These are phyloP conservation scores for Lagorchestes hirsutus DNA, from an alignment of 2,797 vertebrate species.

Conservation along the genomic window DNA sequence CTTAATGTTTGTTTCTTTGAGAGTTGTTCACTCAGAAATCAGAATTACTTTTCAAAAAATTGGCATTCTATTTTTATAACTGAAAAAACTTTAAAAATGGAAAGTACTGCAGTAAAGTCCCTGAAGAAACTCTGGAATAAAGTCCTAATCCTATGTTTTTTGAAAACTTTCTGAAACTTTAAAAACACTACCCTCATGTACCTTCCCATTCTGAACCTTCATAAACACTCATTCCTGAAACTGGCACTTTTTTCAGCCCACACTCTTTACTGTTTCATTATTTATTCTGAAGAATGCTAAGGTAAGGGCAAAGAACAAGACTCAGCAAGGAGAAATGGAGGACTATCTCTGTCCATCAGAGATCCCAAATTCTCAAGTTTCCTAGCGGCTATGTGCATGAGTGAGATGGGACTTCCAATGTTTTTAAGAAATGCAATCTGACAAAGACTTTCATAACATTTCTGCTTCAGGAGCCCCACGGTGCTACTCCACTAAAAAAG, in stretches of 20 bases:
- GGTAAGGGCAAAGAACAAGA: background rate
- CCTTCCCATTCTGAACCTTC: background rate
- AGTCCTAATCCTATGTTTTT: background rate
- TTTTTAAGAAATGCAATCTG: background rate
- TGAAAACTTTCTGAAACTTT: background rate
- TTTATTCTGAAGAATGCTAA: background rate
- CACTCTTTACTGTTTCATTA: background rate
- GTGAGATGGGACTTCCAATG: background rate
- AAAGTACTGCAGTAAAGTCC: background rate
- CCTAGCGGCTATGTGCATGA: background rate
- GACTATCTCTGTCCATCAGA: too few species aligned
- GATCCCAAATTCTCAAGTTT: background rate
- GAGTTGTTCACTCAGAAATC: background rate
- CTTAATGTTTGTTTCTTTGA: background rate
- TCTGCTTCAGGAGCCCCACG: background rate
- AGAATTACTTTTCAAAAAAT: background rate
- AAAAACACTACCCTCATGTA: background rate
- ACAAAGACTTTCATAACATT: background rate
- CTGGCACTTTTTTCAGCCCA: background rate
- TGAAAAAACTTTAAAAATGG: background rate
- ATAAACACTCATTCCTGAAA: background rate
- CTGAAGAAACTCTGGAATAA: background rate
- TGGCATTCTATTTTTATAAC: background rate
- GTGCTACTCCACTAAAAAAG: background rate
- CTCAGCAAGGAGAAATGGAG: background rate